Percentiles rank a stretch among this genome's conserved stretches.
Conservation (phyloP, 2,113 vertebrate genomes). For the Perca schrenkii region DNA sequence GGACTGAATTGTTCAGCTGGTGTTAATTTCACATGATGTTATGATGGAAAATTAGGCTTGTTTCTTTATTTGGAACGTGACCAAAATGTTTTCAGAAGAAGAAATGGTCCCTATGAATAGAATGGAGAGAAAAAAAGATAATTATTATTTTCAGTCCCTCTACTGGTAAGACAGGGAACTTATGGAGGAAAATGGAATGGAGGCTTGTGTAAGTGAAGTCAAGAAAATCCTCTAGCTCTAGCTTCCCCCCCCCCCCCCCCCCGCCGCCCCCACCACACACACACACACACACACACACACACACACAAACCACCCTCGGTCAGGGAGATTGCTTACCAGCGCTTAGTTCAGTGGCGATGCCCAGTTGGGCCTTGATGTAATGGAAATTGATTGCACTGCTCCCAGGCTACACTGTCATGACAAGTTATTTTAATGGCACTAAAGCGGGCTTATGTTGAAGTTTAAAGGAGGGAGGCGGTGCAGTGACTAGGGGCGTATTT, state of each 20-base stretch:
- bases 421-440: constrained; percentile 78
- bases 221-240: not conserved
- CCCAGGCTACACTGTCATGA: constrained; percentile 75
- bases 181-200: constrained; percentile 7
- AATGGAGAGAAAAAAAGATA: not conserved
- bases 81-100: not conserved
- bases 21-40: constrained; percentile 30
- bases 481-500: constrained; percentile 61
- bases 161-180: constrained; percentile 9
- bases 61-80: constrained; percentile 26
- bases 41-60: constrained; percentile 26
- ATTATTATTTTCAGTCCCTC: constrained; percentile 8
- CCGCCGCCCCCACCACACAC: not conserved
- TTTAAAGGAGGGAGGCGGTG: constrained; percentile 55
- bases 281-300: not conserved
- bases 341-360: constrained; percentile 66
- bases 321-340: constrained; percentile 72
- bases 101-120: not conserved
- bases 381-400: constrained; percentile 83
- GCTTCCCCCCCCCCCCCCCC: no score
- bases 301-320: constrained; percentile 49
- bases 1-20: constrained; percentile 35
- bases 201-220: constrained; percentile 15
- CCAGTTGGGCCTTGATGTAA: constrained; percentile 77
- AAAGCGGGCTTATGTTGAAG: constrained; percentile 73